Conservation (phyloP, 2,113 vertebrate species). For the Mormyrus lacerda region DNA sequence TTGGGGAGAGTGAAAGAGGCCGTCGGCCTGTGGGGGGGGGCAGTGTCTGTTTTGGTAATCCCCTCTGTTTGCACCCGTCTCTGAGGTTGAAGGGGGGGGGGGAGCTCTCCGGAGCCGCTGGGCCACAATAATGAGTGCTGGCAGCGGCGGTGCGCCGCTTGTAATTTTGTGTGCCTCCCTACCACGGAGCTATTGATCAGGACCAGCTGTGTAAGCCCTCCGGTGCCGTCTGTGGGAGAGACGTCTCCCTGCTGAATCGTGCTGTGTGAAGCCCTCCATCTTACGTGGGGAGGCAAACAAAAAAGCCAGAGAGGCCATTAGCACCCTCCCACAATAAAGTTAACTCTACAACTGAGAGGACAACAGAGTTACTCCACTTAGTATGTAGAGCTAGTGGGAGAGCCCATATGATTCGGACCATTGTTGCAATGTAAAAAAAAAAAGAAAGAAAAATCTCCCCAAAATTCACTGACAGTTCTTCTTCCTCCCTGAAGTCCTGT, state of each 20-base stretch:
- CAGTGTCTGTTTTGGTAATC: not conserved
- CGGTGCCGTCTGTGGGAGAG: not conserved
- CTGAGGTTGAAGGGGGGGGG: not conserved
- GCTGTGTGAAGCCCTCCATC: not conserved
- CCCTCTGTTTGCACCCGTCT: not conserved
- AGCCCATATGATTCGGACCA: not conserved
- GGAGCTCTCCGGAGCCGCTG: not conserved
- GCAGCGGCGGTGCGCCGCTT: not conserved
- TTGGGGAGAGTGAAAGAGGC: not conserved
- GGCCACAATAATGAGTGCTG: not conserved
- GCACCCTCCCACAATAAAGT: not conserved
- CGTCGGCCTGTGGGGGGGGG: not conserved
- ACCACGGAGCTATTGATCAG: not conserved
- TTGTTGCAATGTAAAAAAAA: not conserved
- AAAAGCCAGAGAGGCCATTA: not conserved
- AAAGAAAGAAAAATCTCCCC: not conserved
- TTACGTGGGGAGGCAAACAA: not conserved
- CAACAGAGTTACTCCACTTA: not conserved
- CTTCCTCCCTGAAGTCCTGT: not conserved
- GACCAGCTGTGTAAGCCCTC: not conserved
- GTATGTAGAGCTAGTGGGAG: not conserved
- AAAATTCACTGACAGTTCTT: not conserved
- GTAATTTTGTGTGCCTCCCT: not conserved
- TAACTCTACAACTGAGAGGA: not conserved
- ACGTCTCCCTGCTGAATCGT: not conserved